These are phyloP conservation scores for Oryzias melastigma DNA, from an alignment of 2,113 vertebrate genomes.

Conservation along the genomic window DNA sequence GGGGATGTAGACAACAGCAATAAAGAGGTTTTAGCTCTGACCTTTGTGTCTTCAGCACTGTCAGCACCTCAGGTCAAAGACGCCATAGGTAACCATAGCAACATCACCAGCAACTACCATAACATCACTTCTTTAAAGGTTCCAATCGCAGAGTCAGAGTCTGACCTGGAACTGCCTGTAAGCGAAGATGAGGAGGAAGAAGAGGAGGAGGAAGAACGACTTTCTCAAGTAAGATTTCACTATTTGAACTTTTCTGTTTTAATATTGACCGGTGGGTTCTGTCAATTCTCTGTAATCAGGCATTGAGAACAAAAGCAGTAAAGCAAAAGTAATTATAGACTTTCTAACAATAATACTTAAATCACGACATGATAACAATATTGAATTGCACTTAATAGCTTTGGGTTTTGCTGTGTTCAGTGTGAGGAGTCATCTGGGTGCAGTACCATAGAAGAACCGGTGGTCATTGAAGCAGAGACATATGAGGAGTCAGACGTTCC, in stretches of 20 bases:
- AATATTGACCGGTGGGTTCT: not conserved
- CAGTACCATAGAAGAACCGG: slow-evolving; percentile 84
- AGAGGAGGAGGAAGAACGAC: slow-evolving; percentile 60
- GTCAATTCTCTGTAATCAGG: not conserved
- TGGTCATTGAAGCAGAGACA: slow-evolving; percentile 51
- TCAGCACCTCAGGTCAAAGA: slow-evolving; percentile 58
- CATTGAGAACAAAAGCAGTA: too few species aligned
- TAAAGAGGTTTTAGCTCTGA: slow-evolving; percentile 45
- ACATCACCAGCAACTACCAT: slow-evolving; percentile 41
- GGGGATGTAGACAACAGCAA: slow-evolving; percentile 2
- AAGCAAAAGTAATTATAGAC: too few species aligned
- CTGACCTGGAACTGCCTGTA: slow-evolving; percentile 79
- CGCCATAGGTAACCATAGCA: slow-evolving; percentile 3
- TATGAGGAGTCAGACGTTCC: slow-evolving; percentile 66
- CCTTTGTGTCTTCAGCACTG: slow-evolving; percentile 23
- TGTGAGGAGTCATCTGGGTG: slow-evolving; percentile 74
- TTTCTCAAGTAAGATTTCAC: slow-evolving; percentile 22
- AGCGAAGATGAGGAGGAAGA: slow-evolving; percentile 78
- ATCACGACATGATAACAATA: too few species aligned
- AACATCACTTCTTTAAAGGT: slow-evolving; percentile 79
- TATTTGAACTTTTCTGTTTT: not conserved
- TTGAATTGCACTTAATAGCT: not conserved
- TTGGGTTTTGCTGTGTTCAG: slow-evolving; percentile 9
- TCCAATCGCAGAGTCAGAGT: slow-evolving; percentile 88
- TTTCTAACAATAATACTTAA: too few species aligned